phyloP scores from a whole-genome alignment of 64 coral and sea anemone species.

The Stylophora pistillata region DNA sequence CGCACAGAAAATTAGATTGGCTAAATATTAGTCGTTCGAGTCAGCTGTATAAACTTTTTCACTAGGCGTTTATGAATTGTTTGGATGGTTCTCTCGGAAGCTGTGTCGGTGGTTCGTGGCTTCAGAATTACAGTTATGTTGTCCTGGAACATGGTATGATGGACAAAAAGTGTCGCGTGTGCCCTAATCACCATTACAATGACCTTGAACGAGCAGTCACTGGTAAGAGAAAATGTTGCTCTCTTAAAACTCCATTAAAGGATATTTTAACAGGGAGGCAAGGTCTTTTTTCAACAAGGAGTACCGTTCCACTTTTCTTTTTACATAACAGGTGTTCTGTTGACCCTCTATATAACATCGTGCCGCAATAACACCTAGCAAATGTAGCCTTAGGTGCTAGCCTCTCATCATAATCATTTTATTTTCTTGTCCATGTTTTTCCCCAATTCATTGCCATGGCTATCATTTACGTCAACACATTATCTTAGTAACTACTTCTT shows the following conservation, averaged over 20 bases:
- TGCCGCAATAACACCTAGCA: too few relatives aligned
- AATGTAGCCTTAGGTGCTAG: too few relatives aligned
- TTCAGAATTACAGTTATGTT: constrained; percentile 76
- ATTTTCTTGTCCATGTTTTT: too few relatives aligned
- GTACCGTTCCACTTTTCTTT: too few relatives aligned
- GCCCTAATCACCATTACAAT: constrained; percentile 51
- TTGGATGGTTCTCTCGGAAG: background rate
- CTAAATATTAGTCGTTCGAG: background rate
- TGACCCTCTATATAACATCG: too few relatives aligned
- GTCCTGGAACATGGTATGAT: constrained; percentile 86
- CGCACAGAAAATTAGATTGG: too few relatives aligned
- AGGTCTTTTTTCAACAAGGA: too few relatives aligned
- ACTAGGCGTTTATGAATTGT: constrained; percentile 74
- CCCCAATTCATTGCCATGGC: too few relatives aligned
- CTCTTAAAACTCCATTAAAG: background rate
- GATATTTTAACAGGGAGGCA: background rate
- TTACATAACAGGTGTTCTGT: too few relatives aligned
- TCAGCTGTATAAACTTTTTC: background rate
- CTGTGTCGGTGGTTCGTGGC: constrained; percentile 36
- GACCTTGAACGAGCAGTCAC: constrained; percentile 26
- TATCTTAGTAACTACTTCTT: too few relatives aligned
- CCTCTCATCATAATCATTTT: too few relatives aligned
- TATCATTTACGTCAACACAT: too few relatives aligned
- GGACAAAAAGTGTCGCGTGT: constrained; percentile 69
- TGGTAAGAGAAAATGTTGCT: constrained; percentile 40